Evolutionary conservation across 1,140 invertebrate genomes (phyloP), one percentile per base, ranked within the genome.

Genomic region (Vollenhovia emeryi): DNA sequence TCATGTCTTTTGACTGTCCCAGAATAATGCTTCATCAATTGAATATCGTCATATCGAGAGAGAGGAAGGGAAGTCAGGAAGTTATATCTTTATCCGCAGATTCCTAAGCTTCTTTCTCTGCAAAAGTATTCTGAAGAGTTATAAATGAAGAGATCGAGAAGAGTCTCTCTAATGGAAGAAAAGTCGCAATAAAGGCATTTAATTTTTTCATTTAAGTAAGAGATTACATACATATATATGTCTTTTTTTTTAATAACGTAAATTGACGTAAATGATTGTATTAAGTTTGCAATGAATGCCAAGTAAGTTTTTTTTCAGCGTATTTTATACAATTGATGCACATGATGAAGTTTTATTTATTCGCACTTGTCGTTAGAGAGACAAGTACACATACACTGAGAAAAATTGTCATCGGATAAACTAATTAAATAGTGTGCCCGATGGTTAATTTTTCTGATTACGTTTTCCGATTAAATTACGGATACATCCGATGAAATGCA

Each of bases 21-120:
- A 40, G 69, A 57, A 73, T 71, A 45, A 55, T 71, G 50, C 78
- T 80, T 80, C n/a, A 50, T 80, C 64, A 57, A 71, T 33, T 33
- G 64, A 55, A 80, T 69, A 52, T 57, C 48, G 36, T 79, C 6
- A 36, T 6, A 50, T 78, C 21, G 13, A 40, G n/a, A n/a, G n/a
- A 60, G 27, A 55, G 30, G 9, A 69, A 55, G 50, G 21, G 2
- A 79, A 27, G 6, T 69, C 76, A 27, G 6, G 15, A 79, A 79
- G 50, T n/a, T 27, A 13, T n/a, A 40, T 30, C 5, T 75, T 60
- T 43, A 76, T 45, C 18, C 2, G 33, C 15, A 43, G 52, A 43
- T 62, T 43, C 21, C 11, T 74, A 74, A 55, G 71, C 50, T 76
- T 9, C 24, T 62, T 76, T 45, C 36, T 62, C 36, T 62, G 40